phyloP scores from a whole-genome alignment of 2,113 vertebrate species.

The Grus americana region DNA sequence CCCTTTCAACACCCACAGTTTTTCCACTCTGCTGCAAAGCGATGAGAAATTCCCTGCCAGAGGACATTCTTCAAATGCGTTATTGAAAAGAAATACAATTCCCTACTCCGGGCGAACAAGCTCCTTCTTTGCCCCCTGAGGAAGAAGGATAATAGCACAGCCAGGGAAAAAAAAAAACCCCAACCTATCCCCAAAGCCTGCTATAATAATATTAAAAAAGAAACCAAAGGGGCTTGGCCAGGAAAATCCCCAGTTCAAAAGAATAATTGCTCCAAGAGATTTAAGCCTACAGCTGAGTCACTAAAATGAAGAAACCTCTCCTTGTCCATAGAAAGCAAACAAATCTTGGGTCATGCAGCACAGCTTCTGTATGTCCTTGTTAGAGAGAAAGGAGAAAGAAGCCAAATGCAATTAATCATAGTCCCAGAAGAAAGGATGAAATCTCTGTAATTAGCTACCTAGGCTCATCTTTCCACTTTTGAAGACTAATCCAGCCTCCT shows the following conservation, averaged over 20 bases:
- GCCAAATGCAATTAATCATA: conserved; percentile 45
- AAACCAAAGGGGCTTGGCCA: conserved; percentile 15
- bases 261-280: conserved; percentile 28
- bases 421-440: conserved; percentile 32
- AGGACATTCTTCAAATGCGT: not conserved
- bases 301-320: conserved; percentile 12
- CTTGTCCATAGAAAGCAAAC: conserved; percentile 7
- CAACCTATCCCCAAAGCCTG: not conserved
- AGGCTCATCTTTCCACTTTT: conserved; percentile 22
- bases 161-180: not conserved
- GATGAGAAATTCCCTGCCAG: conserved; percentile 34
- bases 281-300: conserved; percentile 44
- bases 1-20: conserved; percentile 55
- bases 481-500: not conserved
- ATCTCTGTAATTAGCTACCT: conserved; percentile 10
- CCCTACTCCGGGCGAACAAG: not conserved
- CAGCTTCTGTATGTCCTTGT: not conserved
- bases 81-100: not conserved
- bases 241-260: conserved; percentile 47
- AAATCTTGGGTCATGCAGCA: conserved; percentile 3
- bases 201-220: conserved; percentile 24
- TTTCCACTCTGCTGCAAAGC: conserved; percentile 3
- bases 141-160: conserved; percentile 10
- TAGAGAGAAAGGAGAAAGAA: conserved; percentile 36
- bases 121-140: not conserved